phyloP scores from a whole-genome alignment of 1,140 invertebrate species.

The Brachionus manjavacas region DNA sequence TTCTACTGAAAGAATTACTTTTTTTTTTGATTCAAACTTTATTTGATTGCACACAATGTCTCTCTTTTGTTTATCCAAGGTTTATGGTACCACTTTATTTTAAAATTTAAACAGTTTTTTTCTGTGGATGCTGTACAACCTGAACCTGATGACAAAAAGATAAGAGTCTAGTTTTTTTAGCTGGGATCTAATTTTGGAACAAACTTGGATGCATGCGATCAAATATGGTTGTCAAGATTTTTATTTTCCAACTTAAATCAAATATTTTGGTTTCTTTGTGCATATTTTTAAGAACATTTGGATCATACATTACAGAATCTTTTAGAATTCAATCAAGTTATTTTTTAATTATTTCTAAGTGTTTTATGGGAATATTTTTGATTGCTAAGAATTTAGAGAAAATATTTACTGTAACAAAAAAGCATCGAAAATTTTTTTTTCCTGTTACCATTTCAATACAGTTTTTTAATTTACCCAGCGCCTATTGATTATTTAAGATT shows the following conservation, averaged over 20 bases:
- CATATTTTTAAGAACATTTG: background rate
- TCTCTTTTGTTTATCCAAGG: background rate
- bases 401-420: background rate
- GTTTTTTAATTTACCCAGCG: background rate
- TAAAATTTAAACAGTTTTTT: background rate
- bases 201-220: background rate
- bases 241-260: background rate
- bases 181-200: background rate
- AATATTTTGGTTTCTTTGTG: background rate
- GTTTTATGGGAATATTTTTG: background rate
- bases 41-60: background rate
- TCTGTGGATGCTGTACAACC: background rate
- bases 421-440: background rate
- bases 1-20: no score
- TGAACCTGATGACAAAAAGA: background rate
- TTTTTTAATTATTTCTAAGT: background rate
- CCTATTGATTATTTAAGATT: background rate
- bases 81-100: background rate
- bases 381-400: background rate
- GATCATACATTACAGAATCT: background rate
- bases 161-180: background rate
- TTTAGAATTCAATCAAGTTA: background rate
- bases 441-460: background rate
- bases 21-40: background rate
- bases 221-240: background rate